Evolutionary conservation across 2,113 vertebrate genomes (phyloP).

Genomic region (Sardina pilchardus): DNA sequence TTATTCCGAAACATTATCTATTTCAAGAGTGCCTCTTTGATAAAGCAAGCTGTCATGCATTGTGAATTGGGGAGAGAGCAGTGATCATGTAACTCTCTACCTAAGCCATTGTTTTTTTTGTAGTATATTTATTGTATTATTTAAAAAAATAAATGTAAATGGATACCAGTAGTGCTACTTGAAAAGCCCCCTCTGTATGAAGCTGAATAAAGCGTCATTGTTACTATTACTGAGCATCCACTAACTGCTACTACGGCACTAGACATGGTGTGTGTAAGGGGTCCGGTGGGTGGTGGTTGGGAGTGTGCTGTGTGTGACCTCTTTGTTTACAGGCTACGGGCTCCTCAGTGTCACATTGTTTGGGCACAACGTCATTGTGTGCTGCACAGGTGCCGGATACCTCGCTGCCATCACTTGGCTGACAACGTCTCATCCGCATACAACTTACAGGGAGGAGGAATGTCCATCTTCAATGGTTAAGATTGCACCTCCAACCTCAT

Average conservation of each 20-base stretch:
- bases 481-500: background rate
- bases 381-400: background rate
- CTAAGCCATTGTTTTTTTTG: constrained; percentile 74
- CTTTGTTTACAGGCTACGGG: background rate
- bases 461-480: background rate
- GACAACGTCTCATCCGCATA: background rate
- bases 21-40: constrained; percentile 50
- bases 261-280: background rate
- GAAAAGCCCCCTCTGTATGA: constrained; percentile 66
- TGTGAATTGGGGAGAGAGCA: constrained; percentile 71
- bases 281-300: background rate
- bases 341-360: background rate
- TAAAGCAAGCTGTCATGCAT: constrained; percentile 62
- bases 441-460: background rate
- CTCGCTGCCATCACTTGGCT: background rate
- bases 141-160: constrained; percentile 81
- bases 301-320: background rate
- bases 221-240: background rate
- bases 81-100: constrained; percentile 74
- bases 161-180: constrained; percentile 75
- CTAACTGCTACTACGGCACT: background rate
- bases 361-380: background rate
- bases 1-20: constrained; percentile 46
- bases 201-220: constrained; percentile 25
- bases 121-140: constrained; percentile 85